These are phyloP conservation scores for Melanogrammus aeglefinus DNA, from an alignment of 2,797 vertebrate genomes.

Conservation along the genomic window DNA sequence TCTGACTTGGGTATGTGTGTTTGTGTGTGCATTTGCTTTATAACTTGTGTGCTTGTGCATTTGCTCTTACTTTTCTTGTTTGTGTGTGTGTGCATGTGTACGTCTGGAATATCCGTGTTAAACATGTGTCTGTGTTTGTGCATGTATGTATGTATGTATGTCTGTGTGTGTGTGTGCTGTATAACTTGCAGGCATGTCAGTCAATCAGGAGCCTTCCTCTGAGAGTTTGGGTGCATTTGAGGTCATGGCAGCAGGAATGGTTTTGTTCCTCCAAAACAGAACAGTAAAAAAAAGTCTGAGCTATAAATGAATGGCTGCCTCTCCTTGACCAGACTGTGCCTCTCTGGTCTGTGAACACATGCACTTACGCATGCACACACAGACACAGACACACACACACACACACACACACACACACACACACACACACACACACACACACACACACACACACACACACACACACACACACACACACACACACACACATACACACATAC, in stretches of 20 bases:
- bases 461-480: constrained; percentile 4
- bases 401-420: background rate
- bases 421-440: background rate
- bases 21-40: too few species aligned
- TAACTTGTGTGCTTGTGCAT: too few species aligned
- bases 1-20: too few species aligned
- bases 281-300: constrained; percentile 55
- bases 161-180: background rate
- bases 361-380: background rate
- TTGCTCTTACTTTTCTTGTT: too few species aligned
- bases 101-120: background rate
- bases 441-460: constrained; percentile 18
- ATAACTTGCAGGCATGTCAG: background rate
- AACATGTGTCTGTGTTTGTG: background rate
- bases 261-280: constrained; percentile 59
- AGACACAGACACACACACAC: constrained; percentile 2
- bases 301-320: constrained; percentile 55
- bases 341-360: background rate
- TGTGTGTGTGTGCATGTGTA: background rate
- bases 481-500: constrained; percentile 16
- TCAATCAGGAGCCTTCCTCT: constrained; percentile 15
- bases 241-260: constrained; percentile 48
- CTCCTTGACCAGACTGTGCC: constrained; percentile 45
- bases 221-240: constrained; percentile 41
- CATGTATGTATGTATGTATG: background rate